Conservation (phyloP, 1,140 invertebrate genomes). For the Liolophura sinensis region DNA sequence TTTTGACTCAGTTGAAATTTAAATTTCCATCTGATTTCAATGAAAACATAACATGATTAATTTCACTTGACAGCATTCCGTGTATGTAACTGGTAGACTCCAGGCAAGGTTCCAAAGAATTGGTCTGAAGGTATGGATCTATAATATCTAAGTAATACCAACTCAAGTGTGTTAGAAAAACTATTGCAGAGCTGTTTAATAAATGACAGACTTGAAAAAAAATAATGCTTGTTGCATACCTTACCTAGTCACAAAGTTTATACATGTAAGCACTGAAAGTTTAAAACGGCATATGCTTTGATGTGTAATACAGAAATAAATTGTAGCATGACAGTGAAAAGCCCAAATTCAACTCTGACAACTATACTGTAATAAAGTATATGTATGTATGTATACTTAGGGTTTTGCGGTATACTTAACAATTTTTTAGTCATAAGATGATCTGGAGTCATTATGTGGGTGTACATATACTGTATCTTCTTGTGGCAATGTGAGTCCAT, state of each 20-base stretch:
- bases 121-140: slow-evolving; percentile 25
- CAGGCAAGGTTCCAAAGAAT: slow-evolving; percentile 39
- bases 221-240: neutral
- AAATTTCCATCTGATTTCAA: too few species aligned
- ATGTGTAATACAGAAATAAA: neutral
- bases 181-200: neutral
- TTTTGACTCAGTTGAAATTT: too few species aligned
- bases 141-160: neutral
- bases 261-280: neutral
- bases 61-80: slow-evolving; percentile 27
- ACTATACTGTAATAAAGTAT: neutral
- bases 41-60: too few species aligned
- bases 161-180: neutral
- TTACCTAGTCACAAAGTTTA: neutral
- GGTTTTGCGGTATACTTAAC: too few species aligned
- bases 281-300: neutral
- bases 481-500: too few species aligned
- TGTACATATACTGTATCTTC: too few species aligned
- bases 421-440: too few species aligned
- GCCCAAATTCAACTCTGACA: neutral
- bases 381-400: too few species aligned
- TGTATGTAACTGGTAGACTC: slow-evolving; percentile 38
- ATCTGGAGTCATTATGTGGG: too few species aligned
- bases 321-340: neutral
- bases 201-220: neutral